phyloP scores from a whole-genome alignment of 53 echinoderm and acorn worm species.

The Temnopleurus reevesii region DNA sequence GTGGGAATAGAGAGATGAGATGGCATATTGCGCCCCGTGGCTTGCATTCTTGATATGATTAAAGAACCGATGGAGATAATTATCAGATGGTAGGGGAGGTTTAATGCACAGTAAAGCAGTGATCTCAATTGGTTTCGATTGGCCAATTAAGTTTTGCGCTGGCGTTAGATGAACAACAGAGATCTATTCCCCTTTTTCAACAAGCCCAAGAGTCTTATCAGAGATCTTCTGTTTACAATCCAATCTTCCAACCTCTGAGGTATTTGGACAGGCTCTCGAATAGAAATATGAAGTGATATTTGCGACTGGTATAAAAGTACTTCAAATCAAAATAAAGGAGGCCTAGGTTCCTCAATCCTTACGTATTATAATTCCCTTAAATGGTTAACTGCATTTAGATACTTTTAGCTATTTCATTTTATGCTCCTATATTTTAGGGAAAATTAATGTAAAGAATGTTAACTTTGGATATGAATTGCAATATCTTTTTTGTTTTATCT shows the following conservation, averaged over 20 bases:
- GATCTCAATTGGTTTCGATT: constrained; percentile 37
- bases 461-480: too few relatives aligned
- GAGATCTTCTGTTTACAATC: neutral
- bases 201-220: neutral
- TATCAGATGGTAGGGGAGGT: neutral
- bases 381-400: too few relatives aligned
- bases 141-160: constrained; percentile 31
- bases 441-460: too few relatives aligned
- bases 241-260: too few relatives aligned
- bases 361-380: too few relatives aligned
- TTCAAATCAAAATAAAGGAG: too few relatives aligned
- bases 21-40: constrained; percentile 24
- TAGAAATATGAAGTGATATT: neutral
- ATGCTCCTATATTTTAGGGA: too few relatives aligned
- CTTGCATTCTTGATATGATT: constrained; percentile 20
- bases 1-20: too few relatives aligned
- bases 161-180: neutral
- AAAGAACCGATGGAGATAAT: constrained; percentile 34
- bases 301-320: neutral
- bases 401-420: too few relatives aligned
- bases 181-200: neutral
- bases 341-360: too few relatives aligned
- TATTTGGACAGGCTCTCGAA: neutral
- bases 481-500: too few relatives aligned
- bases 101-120: neutral